phyloP scores from a whole-genome alignment of 1,140 invertebrate genomes.

The Drosophila prosaltans region DNA sequence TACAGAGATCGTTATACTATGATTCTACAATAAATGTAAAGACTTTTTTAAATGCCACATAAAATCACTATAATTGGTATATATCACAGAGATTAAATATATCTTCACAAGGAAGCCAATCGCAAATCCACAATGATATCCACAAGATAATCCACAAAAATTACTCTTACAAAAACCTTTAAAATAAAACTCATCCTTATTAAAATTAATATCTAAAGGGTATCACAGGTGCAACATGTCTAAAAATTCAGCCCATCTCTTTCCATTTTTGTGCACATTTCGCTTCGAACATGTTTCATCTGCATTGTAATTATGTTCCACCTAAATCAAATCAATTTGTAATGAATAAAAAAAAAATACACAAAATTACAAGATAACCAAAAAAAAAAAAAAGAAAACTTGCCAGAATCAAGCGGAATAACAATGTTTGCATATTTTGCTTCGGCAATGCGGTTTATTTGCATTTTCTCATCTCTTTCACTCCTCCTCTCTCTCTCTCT shows the following conservation, averaged over 20 bases:
- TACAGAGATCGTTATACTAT: too few species aligned
- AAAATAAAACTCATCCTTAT: too few species aligned
- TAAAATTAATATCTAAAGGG: neutral
- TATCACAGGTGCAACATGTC: neutral
- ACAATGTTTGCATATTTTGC: slow-evolving; percentile 59
- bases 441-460: slow-evolving; percentile 36
- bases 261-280: neutral
- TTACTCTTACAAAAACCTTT: too few species aligned
- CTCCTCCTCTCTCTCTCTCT: too few species aligned
- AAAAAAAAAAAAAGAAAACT: slow-evolving; percentile 30
- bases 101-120: too few species aligned
- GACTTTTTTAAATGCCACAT: too few species aligned
- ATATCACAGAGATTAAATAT: too few species aligned
- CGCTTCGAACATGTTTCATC: slow-evolving; percentile 48
- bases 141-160: too few species aligned
- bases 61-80: too few species aligned
- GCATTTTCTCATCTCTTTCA: neutral
- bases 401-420: slow-evolving; percentile 13
- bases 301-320: slow-evolving; percentile 69
- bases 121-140: too few species aligned
- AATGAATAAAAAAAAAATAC: slow-evolving; percentile 59
- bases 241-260: too few species aligned
- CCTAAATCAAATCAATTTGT: slow-evolving; percentile 71
- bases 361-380: neutral
- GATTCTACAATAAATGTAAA: too few species aligned